Evolutionary conservation across 2,113 vertebrate species (phyloP).

Genomic region (Leucosticte australis): DNA sequence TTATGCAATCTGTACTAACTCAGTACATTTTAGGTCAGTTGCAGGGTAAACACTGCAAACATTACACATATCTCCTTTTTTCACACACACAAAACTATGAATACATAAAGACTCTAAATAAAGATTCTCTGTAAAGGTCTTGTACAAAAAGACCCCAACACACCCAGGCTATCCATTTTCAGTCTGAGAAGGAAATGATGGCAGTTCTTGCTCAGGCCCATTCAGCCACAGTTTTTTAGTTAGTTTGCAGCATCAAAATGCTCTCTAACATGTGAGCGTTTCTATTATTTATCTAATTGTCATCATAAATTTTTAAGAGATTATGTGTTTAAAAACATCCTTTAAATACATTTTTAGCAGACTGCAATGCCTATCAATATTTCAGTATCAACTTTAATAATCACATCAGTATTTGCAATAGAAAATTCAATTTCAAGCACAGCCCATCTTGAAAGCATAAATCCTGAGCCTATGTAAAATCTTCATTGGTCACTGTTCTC

Average conservation of each 20-base stretch:
- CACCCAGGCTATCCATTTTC: not conserved
- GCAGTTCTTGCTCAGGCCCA: not conserved
- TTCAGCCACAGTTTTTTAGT: not conserved
- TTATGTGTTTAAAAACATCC: not conserved
- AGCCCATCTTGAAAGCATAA: not conserved
- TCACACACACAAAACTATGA: not conserved
- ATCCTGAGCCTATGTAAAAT: not conserved
- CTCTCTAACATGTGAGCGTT: not conserved
- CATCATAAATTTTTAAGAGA: not conserved
- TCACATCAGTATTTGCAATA: not conserved
- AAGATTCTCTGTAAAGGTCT: not conserved
- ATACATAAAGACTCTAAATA: not conserved
- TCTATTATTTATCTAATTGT: not conserved
- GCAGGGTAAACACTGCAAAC: not conserved
- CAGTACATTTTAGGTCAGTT: not conserved
- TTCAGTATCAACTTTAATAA: not conserved
- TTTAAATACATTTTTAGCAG: not conserved
- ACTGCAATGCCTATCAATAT: not conserved
- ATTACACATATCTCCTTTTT: not conserved
- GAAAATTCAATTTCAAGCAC: not conserved
- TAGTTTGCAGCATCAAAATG: not conserved
- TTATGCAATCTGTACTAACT: not conserved
- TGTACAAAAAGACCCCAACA: not conserved
- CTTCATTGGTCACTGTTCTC: not conserved
- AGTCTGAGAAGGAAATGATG: not conserved